These are phyloP conservation scores for Drosophila crucigera DNA, from an alignment of 2,888 invertebrate species.

Conservation along the genomic window DNA sequence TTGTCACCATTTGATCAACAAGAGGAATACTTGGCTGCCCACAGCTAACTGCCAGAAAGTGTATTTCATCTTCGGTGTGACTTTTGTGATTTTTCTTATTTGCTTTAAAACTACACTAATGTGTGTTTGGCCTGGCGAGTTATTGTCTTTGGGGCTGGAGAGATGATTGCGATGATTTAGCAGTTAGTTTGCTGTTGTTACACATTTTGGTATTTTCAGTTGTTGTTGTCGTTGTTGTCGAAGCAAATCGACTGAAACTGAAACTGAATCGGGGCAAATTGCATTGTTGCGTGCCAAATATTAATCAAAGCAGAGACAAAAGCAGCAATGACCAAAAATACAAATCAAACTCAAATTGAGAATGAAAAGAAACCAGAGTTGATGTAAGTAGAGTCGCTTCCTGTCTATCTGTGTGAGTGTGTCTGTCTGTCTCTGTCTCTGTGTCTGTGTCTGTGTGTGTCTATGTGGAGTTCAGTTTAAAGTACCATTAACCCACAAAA, in stretches of 20 bases:
- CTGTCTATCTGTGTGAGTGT: conserved; percentile 37
- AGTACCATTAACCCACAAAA: conserved; percentile 76
- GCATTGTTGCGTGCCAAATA: conserved; percentile 78
- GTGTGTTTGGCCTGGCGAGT: background rate
- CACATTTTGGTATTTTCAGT: conserved; percentile 8
- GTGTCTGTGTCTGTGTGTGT: background rate
- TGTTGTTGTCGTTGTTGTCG: conserved; percentile 6
- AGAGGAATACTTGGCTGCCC: background rate
- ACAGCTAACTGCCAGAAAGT: background rate
- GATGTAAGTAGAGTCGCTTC: conserved; percentile 42
- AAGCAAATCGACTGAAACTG: background rate
- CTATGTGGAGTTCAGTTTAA: conserved; percentile 62
- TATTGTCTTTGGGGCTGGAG: background rate
- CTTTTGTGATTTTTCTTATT: background rate
- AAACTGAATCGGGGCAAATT: conserved; percentile 52
- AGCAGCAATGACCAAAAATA: conserved; percentile 28
- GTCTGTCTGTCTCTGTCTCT: background rate
- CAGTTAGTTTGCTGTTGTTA: conserved; percentile 28
- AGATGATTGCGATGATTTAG: conserved; percentile 36
- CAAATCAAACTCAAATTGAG: conserved; percentile 28
- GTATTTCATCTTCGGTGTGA: background rate
- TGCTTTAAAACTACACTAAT: background rate
- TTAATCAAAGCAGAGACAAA: conserved; percentile 61
- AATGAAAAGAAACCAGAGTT: conserved; percentile 23
- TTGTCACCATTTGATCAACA: background rate